These are phyloP conservation scores for Drosophila asahinai DNA, from an alignment of 1,140 invertebrate species.

Conservation along the genomic window DNA sequence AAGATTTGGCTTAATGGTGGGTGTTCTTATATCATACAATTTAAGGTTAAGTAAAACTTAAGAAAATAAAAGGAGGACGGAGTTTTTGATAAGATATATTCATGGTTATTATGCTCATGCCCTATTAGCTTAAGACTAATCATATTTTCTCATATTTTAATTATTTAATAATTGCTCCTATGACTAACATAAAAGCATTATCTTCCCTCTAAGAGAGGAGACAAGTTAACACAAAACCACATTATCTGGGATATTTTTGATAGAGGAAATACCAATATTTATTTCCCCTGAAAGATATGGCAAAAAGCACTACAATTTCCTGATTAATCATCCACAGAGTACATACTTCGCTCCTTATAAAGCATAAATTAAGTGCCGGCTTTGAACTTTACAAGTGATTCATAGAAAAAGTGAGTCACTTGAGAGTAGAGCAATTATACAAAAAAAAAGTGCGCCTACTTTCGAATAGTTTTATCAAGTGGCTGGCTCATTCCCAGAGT, in stretches of 20 bases:
- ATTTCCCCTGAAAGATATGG: neutral
- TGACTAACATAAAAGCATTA: neutral
- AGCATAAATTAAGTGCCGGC: conserved; percentile 6
- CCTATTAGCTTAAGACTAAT: neutral
- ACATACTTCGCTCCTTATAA: conserved; percentile 14
- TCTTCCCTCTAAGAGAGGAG: neutral
- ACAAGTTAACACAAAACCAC: neutral
- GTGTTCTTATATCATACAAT: neutral
- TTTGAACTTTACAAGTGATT: conserved; percentile 23
- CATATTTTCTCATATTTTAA: too few species aligned
- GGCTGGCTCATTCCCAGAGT: neutral
- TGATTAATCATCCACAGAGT: conserved; percentile 23
- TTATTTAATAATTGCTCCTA: neutral
- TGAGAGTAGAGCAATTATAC: neutral
- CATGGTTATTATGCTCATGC: too few species aligned
- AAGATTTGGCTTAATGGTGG: too few species aligned
- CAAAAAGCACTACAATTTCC: neutral
- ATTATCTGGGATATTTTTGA: neutral
- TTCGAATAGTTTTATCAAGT: conserved; percentile 22
- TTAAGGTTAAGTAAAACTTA: too few species aligned
- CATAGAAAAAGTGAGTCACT: conserved; percentile 23
- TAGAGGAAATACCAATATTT: neutral
- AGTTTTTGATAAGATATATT: neutral
- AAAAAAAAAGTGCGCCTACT: neutral
- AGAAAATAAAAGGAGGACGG: neutral